Evolutionary conservation across 64 coral and sea anemone genomes (phyloP).

Genomic region (Stylophora pistillata): DNA sequence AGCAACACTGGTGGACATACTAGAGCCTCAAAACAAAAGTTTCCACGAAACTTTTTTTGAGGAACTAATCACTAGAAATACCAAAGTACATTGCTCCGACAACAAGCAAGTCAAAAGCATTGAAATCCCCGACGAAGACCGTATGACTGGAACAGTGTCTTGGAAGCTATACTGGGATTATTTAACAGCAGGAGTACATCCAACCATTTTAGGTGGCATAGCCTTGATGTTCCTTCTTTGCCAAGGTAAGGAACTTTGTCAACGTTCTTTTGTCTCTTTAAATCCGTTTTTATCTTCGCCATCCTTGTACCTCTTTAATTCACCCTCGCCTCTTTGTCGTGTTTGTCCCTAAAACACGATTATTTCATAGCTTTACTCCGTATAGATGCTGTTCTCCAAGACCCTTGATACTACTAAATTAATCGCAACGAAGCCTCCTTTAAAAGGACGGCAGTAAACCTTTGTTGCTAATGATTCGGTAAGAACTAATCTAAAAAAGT

Average conservation of each 20-base stretch:
- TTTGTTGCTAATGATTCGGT: no score
- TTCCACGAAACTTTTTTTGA: not conserved
- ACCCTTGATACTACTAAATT: no score
- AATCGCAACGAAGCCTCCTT: no score
- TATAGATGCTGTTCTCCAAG: no score
- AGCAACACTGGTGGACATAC: not conserved
- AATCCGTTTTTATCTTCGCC: no score
- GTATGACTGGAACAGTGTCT: slow-evolving; percentile 20
- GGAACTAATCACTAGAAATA: not conserved
- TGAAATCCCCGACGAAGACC: slow-evolving; percentile 20
- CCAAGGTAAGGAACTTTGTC: slow-evolving; percentile 37
- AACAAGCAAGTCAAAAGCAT: slow-evolving; percentile 3
- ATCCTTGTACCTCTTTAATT: no score
- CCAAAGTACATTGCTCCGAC: not conserved
- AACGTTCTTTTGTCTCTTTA: no score
- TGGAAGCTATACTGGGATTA: slow-evolving; percentile 64
- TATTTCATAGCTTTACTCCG: no score
- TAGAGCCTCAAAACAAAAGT: slow-evolving; percentile 17
- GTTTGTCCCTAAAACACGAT: no score
- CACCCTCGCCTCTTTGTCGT: no score
- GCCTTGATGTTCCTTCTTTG: slow-evolving; percentile 19
- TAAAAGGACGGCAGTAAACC: no score
- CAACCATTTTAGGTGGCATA: slow-evolving; percentile 7
- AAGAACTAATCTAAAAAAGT: no score
- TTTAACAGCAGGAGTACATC: slow-evolving; percentile 46